phyloP scores from a whole-genome alignment of 2,888 invertebrate genomes.

The Ectemnius continuus region DNA sequence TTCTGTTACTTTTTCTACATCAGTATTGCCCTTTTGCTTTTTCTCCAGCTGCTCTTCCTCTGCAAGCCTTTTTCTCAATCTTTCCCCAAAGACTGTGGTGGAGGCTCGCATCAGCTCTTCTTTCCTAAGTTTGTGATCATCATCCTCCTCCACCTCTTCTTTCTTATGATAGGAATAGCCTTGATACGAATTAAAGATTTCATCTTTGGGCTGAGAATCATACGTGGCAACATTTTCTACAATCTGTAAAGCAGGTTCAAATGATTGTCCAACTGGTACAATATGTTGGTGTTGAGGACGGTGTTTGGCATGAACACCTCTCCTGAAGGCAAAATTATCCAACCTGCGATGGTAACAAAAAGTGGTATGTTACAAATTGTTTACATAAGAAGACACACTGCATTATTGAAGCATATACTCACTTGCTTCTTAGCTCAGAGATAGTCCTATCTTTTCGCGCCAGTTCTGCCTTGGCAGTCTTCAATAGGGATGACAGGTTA shows the following conservation, averaged over 20 bases:
- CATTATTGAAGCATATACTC: constrained; percentile 36
- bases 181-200: background rate
- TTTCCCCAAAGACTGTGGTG: constrained; percentile 68
- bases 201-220: background rate
- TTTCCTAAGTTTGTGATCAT: background rate
- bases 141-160: no score
- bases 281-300: background rate
- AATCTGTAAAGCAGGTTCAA: no score
- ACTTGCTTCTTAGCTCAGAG: constrained; percentile 76
- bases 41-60: constrained; percentile 29
- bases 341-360: constrained; percentile 54
- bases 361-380: no score
- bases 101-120: constrained; percentile 1
- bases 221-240: background rate
- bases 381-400: no score
- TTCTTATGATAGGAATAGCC: background rate
- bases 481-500: constrained; percentile 78
- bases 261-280: background rate
- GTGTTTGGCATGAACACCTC: background rate
- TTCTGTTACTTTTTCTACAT: constrained; percentile 24
- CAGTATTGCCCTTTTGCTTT: background rate
- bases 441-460: constrained; percentile 78
- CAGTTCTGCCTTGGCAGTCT: constrained; percentile 79
- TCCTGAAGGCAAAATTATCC: constrained; percentile 37
- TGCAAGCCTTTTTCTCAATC: constrained; percentile 61